Conservation (phyloP, 92 coral and sea anemone genomes). For the Actinernus sp. region DNA sequence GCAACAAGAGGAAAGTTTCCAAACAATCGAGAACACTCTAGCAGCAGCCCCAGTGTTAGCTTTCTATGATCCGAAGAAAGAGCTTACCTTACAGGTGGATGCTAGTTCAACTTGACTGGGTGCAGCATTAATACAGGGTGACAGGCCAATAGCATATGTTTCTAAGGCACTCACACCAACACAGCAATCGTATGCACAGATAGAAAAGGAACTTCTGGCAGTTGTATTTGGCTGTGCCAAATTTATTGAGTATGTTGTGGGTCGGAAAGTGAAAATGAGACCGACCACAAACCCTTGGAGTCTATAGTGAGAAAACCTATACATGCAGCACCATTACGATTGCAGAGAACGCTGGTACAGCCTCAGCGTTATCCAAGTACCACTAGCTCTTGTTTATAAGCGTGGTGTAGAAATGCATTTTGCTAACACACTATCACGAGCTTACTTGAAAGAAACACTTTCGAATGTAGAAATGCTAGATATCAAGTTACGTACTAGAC, state of each 20-base stretch:
- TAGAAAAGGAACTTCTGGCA: constrained; percentile 63
- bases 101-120: constrained; percentile 62
- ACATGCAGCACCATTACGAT: constrained; percentile 37
- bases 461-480: constrained; percentile 2
- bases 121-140: constrained; percentile 48
- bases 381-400: not conserved
- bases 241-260: constrained; percentile 50
- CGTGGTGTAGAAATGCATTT: not conserved
- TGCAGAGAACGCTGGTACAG: constrained; percentile 32
- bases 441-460: not conserved
- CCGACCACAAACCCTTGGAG: constrained; percentile 66
- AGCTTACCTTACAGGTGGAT: constrained; percentile 52
- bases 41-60: constrained; percentile 59
- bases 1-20: constrained; percentile 49
- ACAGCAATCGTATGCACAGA: constrained; percentile 45
- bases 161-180: constrained; percentile 35
- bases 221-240: constrained; percentile 38
- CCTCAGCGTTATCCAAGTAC: too few relatives aligned
- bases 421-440: not conserved
- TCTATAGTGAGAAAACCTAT: constrained; percentile 16
- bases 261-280: constrained; percentile 31
- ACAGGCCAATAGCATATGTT: constrained; percentile 46
- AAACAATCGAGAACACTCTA: constrained; percentile 35
- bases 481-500: not conserved
- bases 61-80: constrained; percentile 55